Base-by-base conservation (phyloP, 2,113 vertebrate species). In the Paracyprichromis sp. region DNA sequence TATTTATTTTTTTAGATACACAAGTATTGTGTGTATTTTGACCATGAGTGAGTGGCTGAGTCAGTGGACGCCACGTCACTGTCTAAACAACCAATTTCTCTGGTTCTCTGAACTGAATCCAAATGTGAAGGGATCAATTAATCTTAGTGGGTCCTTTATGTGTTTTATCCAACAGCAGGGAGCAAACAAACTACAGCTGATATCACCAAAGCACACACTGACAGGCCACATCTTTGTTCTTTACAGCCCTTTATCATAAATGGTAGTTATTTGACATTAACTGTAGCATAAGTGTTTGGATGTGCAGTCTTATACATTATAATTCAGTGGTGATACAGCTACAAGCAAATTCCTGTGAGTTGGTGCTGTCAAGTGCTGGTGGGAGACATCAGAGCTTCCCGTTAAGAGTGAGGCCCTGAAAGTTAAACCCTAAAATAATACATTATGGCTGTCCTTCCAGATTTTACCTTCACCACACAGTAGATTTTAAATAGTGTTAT, bases 101-200 rank as follows among this genome's bases (percentile, higher is more conserved):
- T 87, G 88, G 80, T 90, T 93, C 93, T 95, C 80, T 92, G 91
- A 94, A 93, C 92, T 93, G 89, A 94, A 94, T 93, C 92, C 91
- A 93, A 92, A 93, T 93, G 85, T 94, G 90, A 92, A 94, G 85
- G 86, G 93, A 94, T 94, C 93, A 95, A 92, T 95, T 95, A 91
- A 93, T 94, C 92, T 93, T 89, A 82, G 88, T 84, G 92, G 85
- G 87, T 88, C 87, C 69, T 91, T 90, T 89, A 86, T 91, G 93
- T 86, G 71, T 89, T 92, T 89, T 88, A 90, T 88, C 83, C 85
- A 92, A 61, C 84, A 90, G 83, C 86, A 88, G 80, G 90, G 90
- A 90, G 89, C 87, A 92, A 81, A 87, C 54, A 13, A 59, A 84
- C 82, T 57, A 43, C 84, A 36, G 82, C 73, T 88, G 80, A 84